Conservation (phyloP, 2,888 invertebrate genomes). For the Nomada hirtipes region DNA sequence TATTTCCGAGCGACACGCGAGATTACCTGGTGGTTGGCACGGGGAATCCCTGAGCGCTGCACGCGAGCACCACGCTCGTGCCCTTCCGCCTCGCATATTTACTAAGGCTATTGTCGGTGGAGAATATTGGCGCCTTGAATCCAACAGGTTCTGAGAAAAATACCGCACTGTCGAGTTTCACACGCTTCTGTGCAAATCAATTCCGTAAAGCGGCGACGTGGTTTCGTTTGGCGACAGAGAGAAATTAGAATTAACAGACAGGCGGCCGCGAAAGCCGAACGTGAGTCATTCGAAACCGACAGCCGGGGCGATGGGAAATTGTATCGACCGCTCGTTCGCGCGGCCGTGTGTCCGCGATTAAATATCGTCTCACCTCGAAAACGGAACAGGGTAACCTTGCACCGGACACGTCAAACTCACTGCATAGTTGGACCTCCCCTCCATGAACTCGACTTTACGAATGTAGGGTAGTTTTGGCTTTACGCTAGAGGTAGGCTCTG, state of each 20-base stretch:
- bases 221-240: neutral
- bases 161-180: slow-evolving; percentile 5
- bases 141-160: slow-evolving; percentile 87
- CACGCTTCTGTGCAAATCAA: slow-evolving; percentile 3
- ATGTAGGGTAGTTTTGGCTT: slow-evolving; percentile 81
- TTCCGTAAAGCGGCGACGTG: neutral
- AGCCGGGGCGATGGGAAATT: slow-evolving; percentile 30
- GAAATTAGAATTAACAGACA: slow-evolving; percentile 42
- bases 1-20: slow-evolving; percentile 32
- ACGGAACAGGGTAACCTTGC: slow-evolving; percentile 90
- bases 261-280: slow-evolving; percentile 25
- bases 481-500: slow-evolving; percentile 81
- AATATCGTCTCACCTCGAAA: slow-evolving; percentile 78
- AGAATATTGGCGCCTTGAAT: slow-evolving; percentile 89
- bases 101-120: slow-evolving; percentile 87
- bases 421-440: slow-evolving; percentile 68
- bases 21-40: slow-evolving; percentile 89
- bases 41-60: slow-evolving; percentile 89
- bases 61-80: slow-evolving; percentile 79
- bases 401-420: slow-evolving; percentile 89
- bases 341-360: slow-evolving; percentile 24
- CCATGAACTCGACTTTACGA: slow-evolving; percentile 82
- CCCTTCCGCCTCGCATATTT: slow-evolving; percentile 85
- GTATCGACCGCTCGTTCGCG: slow-evolving; percentile 40
- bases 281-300: slow-evolving; percentile 38